Evolutionary conservation across 2,888 invertebrate genomes (phyloP), one percentile per base, ranked within the genome.

Genomic region (Colletes collaris): DNA sequence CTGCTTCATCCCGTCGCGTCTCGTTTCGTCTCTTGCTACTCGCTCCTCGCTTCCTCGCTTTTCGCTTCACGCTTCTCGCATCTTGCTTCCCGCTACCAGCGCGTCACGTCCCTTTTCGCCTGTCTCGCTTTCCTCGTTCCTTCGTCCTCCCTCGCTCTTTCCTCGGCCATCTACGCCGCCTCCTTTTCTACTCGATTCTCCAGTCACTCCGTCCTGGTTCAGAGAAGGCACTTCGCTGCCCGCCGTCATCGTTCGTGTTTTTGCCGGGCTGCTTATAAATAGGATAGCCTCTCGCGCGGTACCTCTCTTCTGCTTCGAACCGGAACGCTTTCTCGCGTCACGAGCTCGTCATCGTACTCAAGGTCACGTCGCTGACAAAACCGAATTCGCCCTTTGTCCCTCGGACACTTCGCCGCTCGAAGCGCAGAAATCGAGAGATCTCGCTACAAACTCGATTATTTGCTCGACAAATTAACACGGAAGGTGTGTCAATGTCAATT

Each of bases 201-300:
- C 83, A 68, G 75, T 78, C 74, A 59, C 81, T 81, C 79, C 37
- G 66, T 60, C 72, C 84, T 50, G 76, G 56, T 81, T 78, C 84
- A 37, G 73, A 81, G 86, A 71, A 84, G 83, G 76, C 78, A 84
- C 88, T 87, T 86, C 84, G 81, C 88, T 79, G 78, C 72, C 75
- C 84, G 85, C 83, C 88, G 87, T 85, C 87, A 87, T 89, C 88
- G 84, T 88, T 86, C 88, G 88, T 81, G 90, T 89, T 89, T 89
- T 89, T 89, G 87, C 87, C 86, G 80, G 80, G 81, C 81, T 82
- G 82, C 76, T 86, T 90, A 90, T 90, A 90, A 90, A 90, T 90
- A 90, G 90, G 76, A 71, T 77, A 76, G 70, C 68, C 78, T 78
- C 78, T 78, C 72, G 76, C 76, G 71, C 78, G 68, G 70, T 77